A percentile compares a stretch with the other conserved stretches of the same genome.
phyloP scores from a whole-genome alignment of 2,888 invertebrate species.

The Cantharis rufa region DNA sequence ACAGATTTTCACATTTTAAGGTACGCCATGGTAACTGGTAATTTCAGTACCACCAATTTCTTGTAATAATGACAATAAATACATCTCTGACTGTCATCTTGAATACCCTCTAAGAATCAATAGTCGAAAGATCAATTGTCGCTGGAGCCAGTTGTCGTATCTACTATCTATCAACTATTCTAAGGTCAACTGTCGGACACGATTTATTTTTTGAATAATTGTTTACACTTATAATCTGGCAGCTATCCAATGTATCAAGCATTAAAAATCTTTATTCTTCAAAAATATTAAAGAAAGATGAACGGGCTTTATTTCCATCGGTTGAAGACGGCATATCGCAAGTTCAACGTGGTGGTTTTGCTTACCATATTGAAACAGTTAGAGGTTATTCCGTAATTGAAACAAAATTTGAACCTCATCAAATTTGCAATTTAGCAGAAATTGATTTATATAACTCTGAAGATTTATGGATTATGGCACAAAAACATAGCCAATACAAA shows the following conservation, averaged over 20 bases:
- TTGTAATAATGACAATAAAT: no score
- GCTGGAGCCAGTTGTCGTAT: no score
- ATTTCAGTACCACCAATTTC: no score
- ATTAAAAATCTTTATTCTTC: conserved; percentile 19
- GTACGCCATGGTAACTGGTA: no score
- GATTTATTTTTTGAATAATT: not conserved
- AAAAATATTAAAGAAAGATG: conserved; percentile 16
- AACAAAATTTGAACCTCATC: conserved; percentile 42
- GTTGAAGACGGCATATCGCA: conserved; percentile 51
- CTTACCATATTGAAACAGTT: conserved; percentile 49
- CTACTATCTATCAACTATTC: no score
- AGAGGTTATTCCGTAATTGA: conserved; percentile 50
- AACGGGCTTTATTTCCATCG: conserved; percentile 25
- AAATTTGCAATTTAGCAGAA: conserved; percentile 49
- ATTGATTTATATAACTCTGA: conserved; percentile 43
- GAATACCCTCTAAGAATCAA: no score
- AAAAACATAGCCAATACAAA: conserved; percentile 54
- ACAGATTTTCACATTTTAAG: no score
- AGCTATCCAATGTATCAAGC: conserved; percentile 23
- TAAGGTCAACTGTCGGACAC: no score
- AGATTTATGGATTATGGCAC: conserved; percentile 51
- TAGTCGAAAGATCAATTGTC: no score
- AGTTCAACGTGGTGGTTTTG: conserved; percentile 56
- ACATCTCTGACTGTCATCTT: no score
- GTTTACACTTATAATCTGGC: not conserved